These are phyloP conservation scores for Falco naumanni DNA, from an alignment of 2,797 vertebrate genomes.

Conservation along the genomic window DNA sequence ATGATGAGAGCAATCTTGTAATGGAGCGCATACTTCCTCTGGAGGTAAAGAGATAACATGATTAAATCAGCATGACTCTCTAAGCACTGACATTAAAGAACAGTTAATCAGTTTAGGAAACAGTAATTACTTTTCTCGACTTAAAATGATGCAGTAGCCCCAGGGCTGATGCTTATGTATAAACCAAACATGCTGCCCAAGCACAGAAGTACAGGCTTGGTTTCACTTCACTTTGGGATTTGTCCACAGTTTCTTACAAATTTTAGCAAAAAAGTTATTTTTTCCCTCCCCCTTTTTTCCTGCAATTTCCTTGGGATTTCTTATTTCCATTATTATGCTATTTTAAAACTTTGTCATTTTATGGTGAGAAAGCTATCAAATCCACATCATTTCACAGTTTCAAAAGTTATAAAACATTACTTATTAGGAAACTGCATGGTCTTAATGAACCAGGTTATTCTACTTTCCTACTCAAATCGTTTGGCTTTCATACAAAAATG, in stretches of 20 bases:
- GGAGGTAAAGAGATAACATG: conserved; percentile 68
- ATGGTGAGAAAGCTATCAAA: background rate
- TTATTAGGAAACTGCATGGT: background rate
- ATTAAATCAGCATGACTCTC: conserved; percentile 62
- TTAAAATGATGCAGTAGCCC: background rate
- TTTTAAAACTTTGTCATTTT: background rate
- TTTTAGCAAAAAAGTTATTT: background rate
- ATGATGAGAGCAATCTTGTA: conserved; percentile 94
- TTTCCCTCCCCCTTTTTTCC: rapidly evolving
- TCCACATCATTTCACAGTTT: background rate
- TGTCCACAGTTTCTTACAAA: background rate
- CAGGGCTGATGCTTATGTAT: background rate
- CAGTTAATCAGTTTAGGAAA: conserved; percentile 63
- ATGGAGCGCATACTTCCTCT: conserved; percentile 94
- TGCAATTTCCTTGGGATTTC: background rate
- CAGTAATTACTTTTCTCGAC: conserved; percentile 23
- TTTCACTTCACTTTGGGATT: background rate
- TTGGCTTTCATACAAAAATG: background rate
- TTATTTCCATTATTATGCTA: background rate
- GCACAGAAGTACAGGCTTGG: background rate
- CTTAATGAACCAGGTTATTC: background rate
- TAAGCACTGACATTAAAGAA: conserved; percentile 46
- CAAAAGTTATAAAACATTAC: background rate
- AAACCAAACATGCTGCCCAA: background rate
- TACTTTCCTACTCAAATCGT: background rate